Conservation (phyloP, 2,113 vertebrate species). For the Chelonoidis abingdonii region DNA sequence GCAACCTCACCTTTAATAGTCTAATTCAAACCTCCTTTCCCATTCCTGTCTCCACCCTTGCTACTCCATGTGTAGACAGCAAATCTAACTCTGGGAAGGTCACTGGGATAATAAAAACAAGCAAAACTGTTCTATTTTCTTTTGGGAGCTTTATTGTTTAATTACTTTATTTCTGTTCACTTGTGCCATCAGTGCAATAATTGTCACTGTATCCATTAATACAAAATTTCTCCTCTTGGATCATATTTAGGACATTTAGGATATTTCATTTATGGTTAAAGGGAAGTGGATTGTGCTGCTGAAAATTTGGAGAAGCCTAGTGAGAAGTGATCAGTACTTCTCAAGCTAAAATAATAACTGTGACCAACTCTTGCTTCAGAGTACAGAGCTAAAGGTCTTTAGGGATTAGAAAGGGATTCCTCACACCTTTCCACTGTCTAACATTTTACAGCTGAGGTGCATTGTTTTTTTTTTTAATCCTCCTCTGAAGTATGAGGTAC, state of each 20-base stretch:
- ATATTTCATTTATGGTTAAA: neutral
- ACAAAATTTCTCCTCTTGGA: neutral
- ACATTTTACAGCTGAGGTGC: neutral
- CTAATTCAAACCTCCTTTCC: neutral
- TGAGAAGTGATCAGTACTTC: conserved; percentile 8
- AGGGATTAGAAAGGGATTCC: neutral
- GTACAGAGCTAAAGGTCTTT: neutral
- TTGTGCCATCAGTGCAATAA: neutral
- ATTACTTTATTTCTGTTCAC: neutral
- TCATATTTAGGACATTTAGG: neutral
- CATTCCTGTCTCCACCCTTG: neutral
- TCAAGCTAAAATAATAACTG: neutral
- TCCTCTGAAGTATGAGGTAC: fast-evolving
- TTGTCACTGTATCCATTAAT: conserved; percentile 21
- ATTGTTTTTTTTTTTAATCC: neutral
- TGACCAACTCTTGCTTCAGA: neutral
- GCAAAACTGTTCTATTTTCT: neutral
- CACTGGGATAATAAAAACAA: neutral
- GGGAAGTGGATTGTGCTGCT: neutral
- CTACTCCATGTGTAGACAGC: neutral
- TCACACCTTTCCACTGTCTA: fast-evolving
- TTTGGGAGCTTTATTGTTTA: neutral
- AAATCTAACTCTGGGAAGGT: neutral
- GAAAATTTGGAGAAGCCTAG: neutral
- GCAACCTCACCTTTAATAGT: neutral